Evolutionary conservation across 2,797 vertebrate genomes (phyloP), one percentile per base, ranked within the genome.

Genomic region (Sorex maritimensis): DNA sequence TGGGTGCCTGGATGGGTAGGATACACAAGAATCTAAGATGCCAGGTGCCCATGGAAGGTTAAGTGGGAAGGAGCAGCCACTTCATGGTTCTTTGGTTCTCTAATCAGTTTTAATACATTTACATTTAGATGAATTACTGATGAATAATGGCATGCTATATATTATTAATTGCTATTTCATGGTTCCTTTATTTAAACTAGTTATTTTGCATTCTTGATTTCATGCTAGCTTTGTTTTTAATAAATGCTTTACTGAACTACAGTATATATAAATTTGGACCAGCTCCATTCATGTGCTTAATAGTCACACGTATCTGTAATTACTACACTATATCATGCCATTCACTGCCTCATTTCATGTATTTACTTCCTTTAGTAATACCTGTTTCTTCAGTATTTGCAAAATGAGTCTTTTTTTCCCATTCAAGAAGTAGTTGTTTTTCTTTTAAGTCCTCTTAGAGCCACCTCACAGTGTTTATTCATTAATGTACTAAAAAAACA

Each of bases 171-270:
- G 23, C 7, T 6, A 30, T 81, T 15, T 81, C 34, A 24, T 65
- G 24, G 21, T 89, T 14, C 38, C 46, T 24, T 49, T 74, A 17
- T 90, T 73, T 41, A 41, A 77, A 81, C 15, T 12, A 85, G 30
- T 41, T 46, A 75, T 7, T 94, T 71, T 72, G 5, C 52, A 44
- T 55, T 92, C 24, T 87, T 88, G 52, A 55, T 55, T 28, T 89
- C 34, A 75, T 55, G 19, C 10, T 44, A 24, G 21, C 81, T 9
- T 55, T 94, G 61, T 71, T 85, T 52, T 28, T 7, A 12, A 7
- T 78, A 86, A 68, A 81, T 24, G 38, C 4, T 55, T 55, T 55
- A 55, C 52, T 17, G 17, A 55, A 4, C 17, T 49, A 28, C 0
- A 77, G 52, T 1, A 14, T 58, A 38, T 55, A 23, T 77, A 34